Percentiles rank a stretch among this genome's conserved stretches.
Evolutionary conservation across 2,888 invertebrate species (phyloP).

Genomic region (Noctua comes): DNA sequence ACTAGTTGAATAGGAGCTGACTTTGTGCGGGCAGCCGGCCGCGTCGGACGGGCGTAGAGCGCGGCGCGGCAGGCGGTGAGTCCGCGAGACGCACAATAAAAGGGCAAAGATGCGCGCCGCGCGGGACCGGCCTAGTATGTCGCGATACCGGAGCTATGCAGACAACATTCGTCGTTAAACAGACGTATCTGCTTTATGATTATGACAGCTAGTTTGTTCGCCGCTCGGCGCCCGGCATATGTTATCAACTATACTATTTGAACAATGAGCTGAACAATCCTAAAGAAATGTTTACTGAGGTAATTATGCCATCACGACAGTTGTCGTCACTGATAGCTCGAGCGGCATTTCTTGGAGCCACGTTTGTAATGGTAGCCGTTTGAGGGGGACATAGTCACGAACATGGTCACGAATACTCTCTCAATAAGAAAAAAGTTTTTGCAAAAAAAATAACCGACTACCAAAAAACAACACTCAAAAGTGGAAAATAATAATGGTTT

Average conservation of each 20-base stretch:
- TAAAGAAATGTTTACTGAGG: constrained; percentile 6
- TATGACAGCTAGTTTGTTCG: constrained; percentile 43
- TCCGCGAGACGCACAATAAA: background rate
- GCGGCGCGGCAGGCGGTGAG: background rate
- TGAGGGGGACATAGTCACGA: no score
- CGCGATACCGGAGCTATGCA: constrained; percentile 28
- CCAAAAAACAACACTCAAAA: no score
- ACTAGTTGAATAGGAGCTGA: constrained; percentile 74
- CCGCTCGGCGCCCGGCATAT: constrained; percentile 3
- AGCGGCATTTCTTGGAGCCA: background rate
- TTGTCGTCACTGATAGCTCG: background rate
- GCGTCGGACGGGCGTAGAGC: background rate
- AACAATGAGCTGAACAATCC: constrained; percentile 35
- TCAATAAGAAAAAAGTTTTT: no score
- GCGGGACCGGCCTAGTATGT: background rate
- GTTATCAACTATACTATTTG: constrained; percentile 30
- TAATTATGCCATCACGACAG: background rate
- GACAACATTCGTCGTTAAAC: constrained; percentile 36
- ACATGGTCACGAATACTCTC: background rate
- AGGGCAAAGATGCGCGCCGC: constrained; percentile 24
- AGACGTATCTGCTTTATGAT: constrained; percentile 48
- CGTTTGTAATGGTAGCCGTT: background rate
- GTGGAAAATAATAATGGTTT: no score
- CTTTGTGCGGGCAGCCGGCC: constrained; percentile 4
- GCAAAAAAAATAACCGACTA: no score